These are phyloP conservation scores for Chloropsis hardwickii DNA, from an alignment of 2,113 vertebrate species.

Conservation along the genomic window DNA sequence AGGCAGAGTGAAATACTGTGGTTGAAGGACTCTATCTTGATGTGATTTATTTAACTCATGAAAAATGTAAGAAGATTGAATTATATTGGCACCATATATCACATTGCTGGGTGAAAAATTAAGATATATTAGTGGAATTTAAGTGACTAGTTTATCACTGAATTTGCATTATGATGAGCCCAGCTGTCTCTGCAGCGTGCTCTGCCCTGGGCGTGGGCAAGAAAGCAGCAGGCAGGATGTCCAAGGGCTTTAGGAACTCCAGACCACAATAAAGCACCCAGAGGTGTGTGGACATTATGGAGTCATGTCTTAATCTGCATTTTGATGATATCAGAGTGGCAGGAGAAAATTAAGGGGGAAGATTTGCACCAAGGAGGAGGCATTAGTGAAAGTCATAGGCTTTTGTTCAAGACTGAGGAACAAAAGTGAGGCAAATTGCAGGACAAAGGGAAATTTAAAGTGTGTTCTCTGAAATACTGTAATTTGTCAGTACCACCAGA, in stretches of 20 bases:
- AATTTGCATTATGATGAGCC: slow-evolving; percentile 17
- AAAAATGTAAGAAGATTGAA: slow-evolving; percentile 62
- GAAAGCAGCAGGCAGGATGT: background rate
- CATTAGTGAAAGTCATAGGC: background rate
- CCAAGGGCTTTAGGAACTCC: background rate
- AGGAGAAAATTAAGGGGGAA: background rate
- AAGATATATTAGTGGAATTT: slow-evolving; percentile 58
- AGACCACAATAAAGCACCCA: background rate
- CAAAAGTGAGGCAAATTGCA: background rate
- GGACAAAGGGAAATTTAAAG: background rate
- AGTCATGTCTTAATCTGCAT: background rate
- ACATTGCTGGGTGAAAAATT: slow-evolving; percentile 54
- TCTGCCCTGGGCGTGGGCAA: background rate
- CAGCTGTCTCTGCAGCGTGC: background rate
- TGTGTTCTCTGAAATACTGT: background rate
- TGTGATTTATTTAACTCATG: slow-evolving; percentile 61
- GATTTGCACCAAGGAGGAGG: background rate
- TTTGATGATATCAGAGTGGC: background rate
- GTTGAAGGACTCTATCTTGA: background rate
- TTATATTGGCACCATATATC: slow-evolving; percentile 43
- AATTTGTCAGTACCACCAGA: background rate
- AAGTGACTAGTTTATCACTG: slow-evolving; percentile 6
- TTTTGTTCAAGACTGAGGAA: background rate
- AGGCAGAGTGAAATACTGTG: background rate
- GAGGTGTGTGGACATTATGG: background rate